Evolutionary conservation across 2,113 vertebrate genomes (phyloP).

Genomic region (Numida meleagris): DNA sequence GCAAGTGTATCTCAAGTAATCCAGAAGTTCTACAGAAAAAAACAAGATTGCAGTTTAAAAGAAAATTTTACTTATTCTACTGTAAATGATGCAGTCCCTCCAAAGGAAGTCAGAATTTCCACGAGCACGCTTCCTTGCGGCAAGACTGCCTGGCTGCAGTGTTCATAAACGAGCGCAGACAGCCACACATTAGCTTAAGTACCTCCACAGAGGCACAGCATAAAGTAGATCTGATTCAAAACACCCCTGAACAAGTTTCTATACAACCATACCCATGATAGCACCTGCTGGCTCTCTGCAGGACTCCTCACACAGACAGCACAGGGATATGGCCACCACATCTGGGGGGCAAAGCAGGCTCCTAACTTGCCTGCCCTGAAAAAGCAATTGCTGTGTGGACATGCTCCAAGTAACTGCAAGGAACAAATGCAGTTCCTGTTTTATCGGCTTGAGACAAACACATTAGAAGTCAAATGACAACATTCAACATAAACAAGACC

Average conservation of each 20-base stretch:
- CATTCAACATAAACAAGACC: not conserved
- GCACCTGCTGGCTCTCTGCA: not conserved
- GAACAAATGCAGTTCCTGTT: not conserved
- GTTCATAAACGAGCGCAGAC: not conserved
- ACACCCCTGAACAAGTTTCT: not conserved
- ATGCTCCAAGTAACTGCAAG: not conserved
- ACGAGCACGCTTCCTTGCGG: not conserved
- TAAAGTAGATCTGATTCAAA: not conserved
- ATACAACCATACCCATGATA: not conserved
- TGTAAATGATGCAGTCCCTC: not conserved
- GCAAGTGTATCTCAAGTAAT: not conserved
- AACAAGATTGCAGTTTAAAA: not conserved
- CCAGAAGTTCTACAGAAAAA: not conserved
- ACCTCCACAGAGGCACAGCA: not conserved
- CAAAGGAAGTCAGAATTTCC: not conserved
- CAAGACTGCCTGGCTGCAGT: not conserved
- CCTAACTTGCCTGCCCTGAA: not conserved
- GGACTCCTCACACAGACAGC: not conserved
- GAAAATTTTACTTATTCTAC: not conserved
- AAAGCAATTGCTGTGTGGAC: not conserved
- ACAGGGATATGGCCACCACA: rapidly evolving
- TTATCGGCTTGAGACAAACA: not conserved
- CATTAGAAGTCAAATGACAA: not conserved
- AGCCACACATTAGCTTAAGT: not conserved
- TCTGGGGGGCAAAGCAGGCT: not conserved